These are phyloP conservation scores for Parelbella ahira DNA, from an alignment of 2,888 invertebrate species.

Conservation along the genomic window DNA sequence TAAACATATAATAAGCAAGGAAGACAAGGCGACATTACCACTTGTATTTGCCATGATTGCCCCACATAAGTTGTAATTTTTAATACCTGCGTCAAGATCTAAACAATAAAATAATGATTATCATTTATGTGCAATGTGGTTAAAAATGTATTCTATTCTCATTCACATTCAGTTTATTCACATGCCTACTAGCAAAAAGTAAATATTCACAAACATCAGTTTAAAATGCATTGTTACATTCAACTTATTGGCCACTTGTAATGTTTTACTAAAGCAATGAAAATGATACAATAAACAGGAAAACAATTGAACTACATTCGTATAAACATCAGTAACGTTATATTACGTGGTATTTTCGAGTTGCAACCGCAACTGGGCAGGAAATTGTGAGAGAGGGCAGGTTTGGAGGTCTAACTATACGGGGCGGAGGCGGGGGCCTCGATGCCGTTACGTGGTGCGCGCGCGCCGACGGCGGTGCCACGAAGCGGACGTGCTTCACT, in stretches of 20 bases:
- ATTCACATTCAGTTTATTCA: too few species aligned
- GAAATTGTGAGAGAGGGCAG: slow-evolving; percentile 37
- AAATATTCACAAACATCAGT: slow-evolving; percentile 7
- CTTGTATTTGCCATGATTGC: too few species aligned
- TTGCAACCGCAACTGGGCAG: slow-evolving; percentile 29
- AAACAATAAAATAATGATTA: too few species aligned
- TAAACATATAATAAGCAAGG: too few species aligned
- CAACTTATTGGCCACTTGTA: neutral
- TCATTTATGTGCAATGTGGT: too few species aligned
- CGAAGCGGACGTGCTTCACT: slow-evolving; percentile 79
- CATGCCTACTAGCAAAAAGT: too few species aligned
- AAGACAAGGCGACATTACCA: too few species aligned
- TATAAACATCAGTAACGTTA: slow-evolving; percentile 8
- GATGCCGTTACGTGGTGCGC: slow-evolving; percentile 67
- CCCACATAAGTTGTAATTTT: too few species aligned
- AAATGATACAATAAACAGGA: slow-evolving; percentile 10
- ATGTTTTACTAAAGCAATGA: slow-evolving; percentile 6
- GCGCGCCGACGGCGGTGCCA: slow-evolving; percentile 56
- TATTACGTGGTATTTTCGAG: slow-evolving; percentile 13
- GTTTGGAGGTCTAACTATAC: slow-evolving; percentile 42
- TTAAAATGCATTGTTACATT: slow-evolving; percentile 10
- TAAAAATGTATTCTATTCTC: too few species aligned
- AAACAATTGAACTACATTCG: slow-evolving; percentile 15
- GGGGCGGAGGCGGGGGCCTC: slow-evolving; percentile 47
- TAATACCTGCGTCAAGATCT: too few species aligned